These are phyloP conservation scores for Hipposideros larvatus DNA, from an alignment of 2,797 vertebrate species.

Conservation along the genomic window DNA sequence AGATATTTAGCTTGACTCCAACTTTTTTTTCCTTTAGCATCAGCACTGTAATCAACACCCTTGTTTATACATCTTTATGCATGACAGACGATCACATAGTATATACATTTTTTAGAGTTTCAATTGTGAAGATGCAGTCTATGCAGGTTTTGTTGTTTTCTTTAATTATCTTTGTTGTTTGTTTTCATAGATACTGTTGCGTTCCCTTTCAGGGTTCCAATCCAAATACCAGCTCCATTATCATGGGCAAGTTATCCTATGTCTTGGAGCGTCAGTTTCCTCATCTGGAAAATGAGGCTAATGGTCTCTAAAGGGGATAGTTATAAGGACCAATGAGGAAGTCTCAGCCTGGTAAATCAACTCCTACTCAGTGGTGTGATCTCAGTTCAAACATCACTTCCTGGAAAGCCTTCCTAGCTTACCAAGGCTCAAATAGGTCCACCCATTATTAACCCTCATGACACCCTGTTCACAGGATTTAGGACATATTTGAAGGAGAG, in stretches of 20 bases:
- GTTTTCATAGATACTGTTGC: neutral
- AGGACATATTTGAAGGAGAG: neutral
- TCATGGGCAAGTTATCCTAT: neutral
- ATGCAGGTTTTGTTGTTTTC: neutral
- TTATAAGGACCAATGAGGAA: neutral
- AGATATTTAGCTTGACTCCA: neutral
- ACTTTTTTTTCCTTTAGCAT: neutral
- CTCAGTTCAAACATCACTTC: neutral
- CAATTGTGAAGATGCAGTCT: neutral
- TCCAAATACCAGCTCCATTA: neutral
- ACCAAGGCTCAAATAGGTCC: neutral
- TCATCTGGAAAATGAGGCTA: slow-evolving; percentile 53
- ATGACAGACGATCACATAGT: neutral
- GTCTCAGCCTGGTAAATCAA: neutral
- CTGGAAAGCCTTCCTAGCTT: neutral
- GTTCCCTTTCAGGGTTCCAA: neutral
- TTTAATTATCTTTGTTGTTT: neutral
- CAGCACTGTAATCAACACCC: neutral
- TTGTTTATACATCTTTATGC: neutral
- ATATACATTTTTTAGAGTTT: neutral
- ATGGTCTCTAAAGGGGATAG: neutral
- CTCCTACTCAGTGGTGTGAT: neutral
- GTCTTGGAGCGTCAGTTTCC: neutral
- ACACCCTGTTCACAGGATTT: neutral
- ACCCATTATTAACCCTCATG: neutral